These are phyloP conservation scores for Daphoenositta chrysoptera DNA, from an alignment of 2,113 vertebrate species.

Conservation along the genomic window DNA sequence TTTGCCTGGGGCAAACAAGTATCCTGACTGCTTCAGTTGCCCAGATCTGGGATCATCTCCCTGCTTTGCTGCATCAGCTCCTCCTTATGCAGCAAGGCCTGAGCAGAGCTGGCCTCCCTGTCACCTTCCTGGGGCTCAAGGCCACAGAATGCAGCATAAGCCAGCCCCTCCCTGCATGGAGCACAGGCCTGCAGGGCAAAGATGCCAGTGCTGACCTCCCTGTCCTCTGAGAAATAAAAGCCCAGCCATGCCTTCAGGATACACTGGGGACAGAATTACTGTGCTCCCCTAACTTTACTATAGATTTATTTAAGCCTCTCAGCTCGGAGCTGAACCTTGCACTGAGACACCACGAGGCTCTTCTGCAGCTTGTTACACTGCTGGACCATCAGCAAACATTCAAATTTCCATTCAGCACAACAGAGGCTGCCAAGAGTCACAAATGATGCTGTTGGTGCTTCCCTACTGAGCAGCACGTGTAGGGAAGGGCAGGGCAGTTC, in stretches of 20 bases:
- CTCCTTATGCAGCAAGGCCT: not conserved
- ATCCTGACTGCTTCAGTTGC: not conserved
- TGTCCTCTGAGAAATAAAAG: not conserved
- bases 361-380: not conserved
- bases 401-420: not conserved
- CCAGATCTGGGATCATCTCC: not conserved
- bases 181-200: not conserved
- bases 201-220: not conserved
- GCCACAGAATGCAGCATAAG: not conserved
- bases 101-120: not conserved
- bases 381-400: not conserved
- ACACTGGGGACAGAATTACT: not conserved
- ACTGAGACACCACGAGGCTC: not conserved
- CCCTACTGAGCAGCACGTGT: accelerated
- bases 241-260: not conserved
- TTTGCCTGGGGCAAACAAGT: not conserved
- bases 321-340: not conserved
- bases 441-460: accelerated
- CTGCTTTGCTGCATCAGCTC: not conserved
- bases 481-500: not conserved
- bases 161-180: not conserved
- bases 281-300: not conserved
- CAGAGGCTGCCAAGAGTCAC: not conserved
- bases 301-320: not conserved
- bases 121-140: not conserved